Evolutionary conservation across 1,140 invertebrate species (phyloP).

Genomic region (Brachionus rubens): DNA sequence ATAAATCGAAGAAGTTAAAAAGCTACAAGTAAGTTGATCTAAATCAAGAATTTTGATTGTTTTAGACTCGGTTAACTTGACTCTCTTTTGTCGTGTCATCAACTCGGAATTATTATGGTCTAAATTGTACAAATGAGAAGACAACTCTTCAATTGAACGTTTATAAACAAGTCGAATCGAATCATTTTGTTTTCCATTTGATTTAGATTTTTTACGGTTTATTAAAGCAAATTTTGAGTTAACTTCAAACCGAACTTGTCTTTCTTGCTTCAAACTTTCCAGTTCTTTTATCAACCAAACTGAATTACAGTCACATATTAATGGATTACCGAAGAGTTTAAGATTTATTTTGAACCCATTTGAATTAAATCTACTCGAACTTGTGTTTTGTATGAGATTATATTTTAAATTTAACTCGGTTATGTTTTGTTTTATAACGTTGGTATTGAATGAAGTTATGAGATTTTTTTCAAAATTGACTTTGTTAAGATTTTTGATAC

Average conservation of each 20-base stretch:
- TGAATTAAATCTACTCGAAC: neutral
- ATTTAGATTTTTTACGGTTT: neutral
- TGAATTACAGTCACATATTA: neutral
- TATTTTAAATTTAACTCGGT: neutral
- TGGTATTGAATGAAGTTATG: neutral
- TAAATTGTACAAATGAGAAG: constrained; percentile 26
- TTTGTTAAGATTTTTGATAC: neutral
- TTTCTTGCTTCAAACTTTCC: neutral
- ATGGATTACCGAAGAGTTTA: neutral
- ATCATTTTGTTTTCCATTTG: neutral
- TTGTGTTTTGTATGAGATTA: neutral
- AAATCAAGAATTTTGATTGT: neutral
- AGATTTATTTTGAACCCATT: neutral
- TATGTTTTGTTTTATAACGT: neutral
- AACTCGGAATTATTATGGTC: neutral
- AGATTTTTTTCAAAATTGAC: constrained; percentile 1
- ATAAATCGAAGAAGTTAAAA: neutral
- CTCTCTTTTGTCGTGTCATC: constrained; percentile 19
- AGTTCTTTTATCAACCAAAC: neutral
- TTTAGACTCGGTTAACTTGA: neutral
- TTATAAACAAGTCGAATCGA: neutral
- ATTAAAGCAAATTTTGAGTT: neutral
- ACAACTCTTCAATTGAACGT: constrained; percentile 2
- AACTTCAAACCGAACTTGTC: no score
- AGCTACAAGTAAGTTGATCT: neutral